A percentile compares a stretch with the other conserved stretches of the same genome.
Conservation (phyloP, 2,113 vertebrate genomes). For the Cephalopterus ornatus region DNA sequence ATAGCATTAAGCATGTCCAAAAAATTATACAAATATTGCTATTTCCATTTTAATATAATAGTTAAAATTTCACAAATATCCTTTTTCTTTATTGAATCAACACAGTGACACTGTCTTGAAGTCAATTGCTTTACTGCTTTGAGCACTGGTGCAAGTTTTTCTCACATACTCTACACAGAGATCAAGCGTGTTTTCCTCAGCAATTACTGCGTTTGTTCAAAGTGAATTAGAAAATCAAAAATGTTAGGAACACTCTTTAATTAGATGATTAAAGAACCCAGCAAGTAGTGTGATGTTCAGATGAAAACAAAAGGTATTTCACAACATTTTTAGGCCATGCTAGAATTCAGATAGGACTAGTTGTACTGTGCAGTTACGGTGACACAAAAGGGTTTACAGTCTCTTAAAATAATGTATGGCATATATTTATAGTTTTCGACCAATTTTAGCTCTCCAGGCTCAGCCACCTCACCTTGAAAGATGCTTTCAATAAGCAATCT, state of each 20-base stretch:
- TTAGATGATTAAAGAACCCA: conserved; percentile 28
- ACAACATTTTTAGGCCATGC: neutral
- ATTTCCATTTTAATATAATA: neutral
- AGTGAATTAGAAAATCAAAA: conserved; percentile 38
- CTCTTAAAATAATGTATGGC: neutral
- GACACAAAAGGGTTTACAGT: neutral
- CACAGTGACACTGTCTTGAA: neutral
- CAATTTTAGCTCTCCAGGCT: neutral
- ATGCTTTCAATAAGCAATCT: neutral
- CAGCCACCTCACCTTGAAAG: neutral
- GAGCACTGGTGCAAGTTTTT: neutral
- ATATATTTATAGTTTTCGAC: neutral
- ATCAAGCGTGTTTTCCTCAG: neutral
- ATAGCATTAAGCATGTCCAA: neutral
- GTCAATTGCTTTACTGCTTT: neutral
- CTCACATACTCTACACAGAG: neutral
- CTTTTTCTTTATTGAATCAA: neutral
- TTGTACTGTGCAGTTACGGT: neutral
- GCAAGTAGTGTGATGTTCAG: neutral
- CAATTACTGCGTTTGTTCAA: conserved; percentile 36
- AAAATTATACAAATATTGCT: neutral
- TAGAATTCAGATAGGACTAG: neutral
- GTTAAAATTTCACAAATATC: neutral
- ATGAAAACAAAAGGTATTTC: neutral
- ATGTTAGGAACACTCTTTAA: neutral